These are phyloP conservation scores for Mirza zaza DNA, from an alignment of 2,113 vertebrate genomes.

Conservation along the genomic window DNA sequence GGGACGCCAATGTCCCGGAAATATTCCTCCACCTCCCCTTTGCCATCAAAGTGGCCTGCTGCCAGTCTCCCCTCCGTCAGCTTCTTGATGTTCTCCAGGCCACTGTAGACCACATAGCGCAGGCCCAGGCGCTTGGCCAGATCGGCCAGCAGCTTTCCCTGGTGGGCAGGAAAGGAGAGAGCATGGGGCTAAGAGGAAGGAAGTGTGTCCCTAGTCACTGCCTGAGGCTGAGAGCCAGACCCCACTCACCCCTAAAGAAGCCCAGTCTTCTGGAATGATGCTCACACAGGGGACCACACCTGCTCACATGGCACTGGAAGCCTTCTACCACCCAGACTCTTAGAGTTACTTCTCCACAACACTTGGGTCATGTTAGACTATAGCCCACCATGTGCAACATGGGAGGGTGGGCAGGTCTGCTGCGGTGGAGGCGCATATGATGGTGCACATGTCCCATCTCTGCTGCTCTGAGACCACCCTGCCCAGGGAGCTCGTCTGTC, in stretches of 20 bases:
- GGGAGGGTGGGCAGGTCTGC: too few relatives aligned
- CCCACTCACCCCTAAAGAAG: not conserved
- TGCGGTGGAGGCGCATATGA: not conserved
- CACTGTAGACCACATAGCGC: conserved; percentile 76
- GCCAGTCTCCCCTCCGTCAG: conserved; percentile 74
- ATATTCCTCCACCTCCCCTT: conserved; percentile 82
- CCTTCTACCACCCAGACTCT: not conserved
- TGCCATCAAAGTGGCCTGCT: conserved; percentile 82
- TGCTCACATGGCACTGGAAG: not conserved
- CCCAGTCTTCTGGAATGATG: not conserved
- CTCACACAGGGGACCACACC: not conserved
- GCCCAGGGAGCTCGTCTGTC: rapidly evolving
- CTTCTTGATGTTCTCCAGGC: conserved; percentile 83
- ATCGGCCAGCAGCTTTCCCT: conserved; percentile 81
- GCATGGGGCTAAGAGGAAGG: not conserved
- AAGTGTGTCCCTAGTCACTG: not conserved
- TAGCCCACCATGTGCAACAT: not conserved
- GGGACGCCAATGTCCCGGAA: conserved; percentile 72
- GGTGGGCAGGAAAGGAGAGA: not conserved
- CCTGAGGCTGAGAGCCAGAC: not conserved
- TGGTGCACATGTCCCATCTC: not conserved
- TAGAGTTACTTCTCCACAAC: not conserved
- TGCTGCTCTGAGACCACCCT: not conserved
- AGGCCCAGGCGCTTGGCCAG: conserved; percentile 77
- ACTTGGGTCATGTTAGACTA: not conserved